Evolutionary conservation across 2,113 vertebrate species (phyloP).

Genomic region (Sinocyclocheilus anshuiensis): DNA sequence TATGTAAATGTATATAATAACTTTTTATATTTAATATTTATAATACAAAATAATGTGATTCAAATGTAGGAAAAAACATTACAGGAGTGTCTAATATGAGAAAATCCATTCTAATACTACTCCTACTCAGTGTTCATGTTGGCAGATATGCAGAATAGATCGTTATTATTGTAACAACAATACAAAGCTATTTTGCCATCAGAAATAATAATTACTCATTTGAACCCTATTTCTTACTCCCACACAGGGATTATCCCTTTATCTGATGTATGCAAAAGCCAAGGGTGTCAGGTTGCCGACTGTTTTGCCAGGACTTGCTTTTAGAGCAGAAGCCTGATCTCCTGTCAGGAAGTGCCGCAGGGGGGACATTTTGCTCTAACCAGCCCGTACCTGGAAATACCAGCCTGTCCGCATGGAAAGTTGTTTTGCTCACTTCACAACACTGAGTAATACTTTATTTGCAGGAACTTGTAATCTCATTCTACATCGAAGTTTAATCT

Average conservation of each 20-base stretch:
- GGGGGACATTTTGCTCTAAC: constrained; percentile 31
- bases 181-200: background rate
- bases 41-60: background rate
- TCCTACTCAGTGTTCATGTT: background rate
- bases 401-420: constrained; percentile 47
- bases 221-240: constrained; percentile 15
- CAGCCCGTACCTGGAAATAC: constrained; percentile 64
- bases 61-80: background rate
- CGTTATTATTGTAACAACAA: background rate
- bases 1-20: too few relatives aligned
- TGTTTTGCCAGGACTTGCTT: constrained; percentile 34
- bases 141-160: background rate
- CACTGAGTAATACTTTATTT: constrained; percentile 54
- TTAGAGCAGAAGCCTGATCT: constrained; percentile 39
- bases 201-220: constrained; percentile 18
- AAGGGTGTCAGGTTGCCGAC: constrained; percentile 36
- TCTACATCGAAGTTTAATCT: background rate
- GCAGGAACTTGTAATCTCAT: constrained; percentile 28
- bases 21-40: background rate
- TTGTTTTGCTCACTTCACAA: constrained; percentile 46
- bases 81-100: background rate
- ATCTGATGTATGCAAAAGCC: constrained; percentile 54
- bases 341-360: constrained; percentile 54
- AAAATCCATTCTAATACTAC: background rate
- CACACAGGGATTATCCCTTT: constrained; percentile 58